These are phyloP conservation scores for Sphaeramia orbicularis DNA, from an alignment of 2,797 vertebrate genomes.

Conservation along the genomic window DNA sequence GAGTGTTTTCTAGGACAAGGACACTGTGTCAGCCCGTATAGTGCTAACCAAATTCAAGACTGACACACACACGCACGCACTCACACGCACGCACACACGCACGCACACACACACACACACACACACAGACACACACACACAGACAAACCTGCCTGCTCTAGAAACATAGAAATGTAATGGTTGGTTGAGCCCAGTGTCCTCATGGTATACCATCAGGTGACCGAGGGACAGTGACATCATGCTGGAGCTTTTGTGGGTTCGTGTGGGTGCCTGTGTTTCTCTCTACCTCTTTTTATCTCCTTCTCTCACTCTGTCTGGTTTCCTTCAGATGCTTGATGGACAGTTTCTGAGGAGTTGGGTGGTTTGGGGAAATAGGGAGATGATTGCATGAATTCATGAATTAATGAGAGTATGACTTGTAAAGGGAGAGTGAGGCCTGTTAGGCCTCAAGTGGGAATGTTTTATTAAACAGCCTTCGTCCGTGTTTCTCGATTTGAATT, in stretches of 20 bases:
- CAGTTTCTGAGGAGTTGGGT: conserved; percentile 70
- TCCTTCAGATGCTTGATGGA: conserved; percentile 63
- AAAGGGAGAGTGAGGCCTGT: conserved; percentile 71
- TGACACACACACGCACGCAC: conserved; percentile 16
- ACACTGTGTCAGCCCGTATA: conserved; percentile 48
- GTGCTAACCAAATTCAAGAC: conserved; percentile 58
- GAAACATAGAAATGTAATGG: conserved; percentile 70
- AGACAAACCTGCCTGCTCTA: conserved; percentile 54
- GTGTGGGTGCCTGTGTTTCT: conserved; percentile 20
- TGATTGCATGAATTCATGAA: conserved; percentile 85
- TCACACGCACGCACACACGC: conserved; percentile 18
- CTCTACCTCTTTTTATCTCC: conserved; percentile 28
- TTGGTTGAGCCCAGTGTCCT: conserved; percentile 56
- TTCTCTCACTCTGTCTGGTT: conserved; percentile 22
- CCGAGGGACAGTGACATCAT: conserved; percentile 71
- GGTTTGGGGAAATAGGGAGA: conserved; percentile 72
- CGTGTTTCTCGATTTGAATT: conserved; percentile 65
- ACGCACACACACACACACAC: conserved; percentile 21
- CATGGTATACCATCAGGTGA: conserved; percentile 60
- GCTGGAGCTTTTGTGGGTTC: conserved; percentile 22
- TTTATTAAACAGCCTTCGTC: conserved; percentile 83
- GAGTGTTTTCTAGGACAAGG: conserved; percentile 65
- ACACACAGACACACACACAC: conserved; percentile 20
- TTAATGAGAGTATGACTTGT: conserved; percentile 78
- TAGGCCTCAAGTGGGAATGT: conserved; percentile 79